Evolutionary conservation across 2,113 vertebrate genomes (phyloP).

Genomic region (Alosa alosa): DNA sequence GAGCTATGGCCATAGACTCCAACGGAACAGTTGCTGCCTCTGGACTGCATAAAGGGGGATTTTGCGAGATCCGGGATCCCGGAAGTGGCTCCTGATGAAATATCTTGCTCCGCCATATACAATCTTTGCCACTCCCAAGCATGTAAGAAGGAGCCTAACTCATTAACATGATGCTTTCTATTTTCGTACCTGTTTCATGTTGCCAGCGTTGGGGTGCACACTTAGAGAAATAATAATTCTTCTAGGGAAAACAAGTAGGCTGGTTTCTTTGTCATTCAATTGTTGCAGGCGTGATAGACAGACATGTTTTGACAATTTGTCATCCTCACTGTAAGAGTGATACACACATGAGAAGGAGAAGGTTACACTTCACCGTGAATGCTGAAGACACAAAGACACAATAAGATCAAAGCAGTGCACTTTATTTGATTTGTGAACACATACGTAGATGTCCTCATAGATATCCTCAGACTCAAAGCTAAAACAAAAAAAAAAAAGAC

Average conservation of each 20-base stretch:
- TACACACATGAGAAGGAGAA: not conserved
- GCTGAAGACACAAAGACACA: not conserved
- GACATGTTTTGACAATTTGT: not conserved
- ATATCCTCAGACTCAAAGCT: not conserved
- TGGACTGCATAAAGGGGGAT: too few relatives aligned
- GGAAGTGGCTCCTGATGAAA: too few relatives aligned
- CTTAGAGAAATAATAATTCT: not conserved
- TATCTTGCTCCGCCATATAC: too few relatives aligned
- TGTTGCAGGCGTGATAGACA: not conserved
- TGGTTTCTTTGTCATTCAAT: not conserved
- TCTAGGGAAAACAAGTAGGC: not conserved
- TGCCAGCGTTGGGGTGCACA: not conserved
- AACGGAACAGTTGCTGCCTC: too few relatives aligned
- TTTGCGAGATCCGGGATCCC: too few relatives aligned
- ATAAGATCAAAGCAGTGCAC: not conserved
- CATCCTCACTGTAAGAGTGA: not conserved
- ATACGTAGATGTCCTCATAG: not conserved
- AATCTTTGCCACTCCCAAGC: not conserved
- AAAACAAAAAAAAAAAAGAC: not conserved
- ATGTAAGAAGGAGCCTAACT: not conserved
- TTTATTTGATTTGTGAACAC: not conserved
- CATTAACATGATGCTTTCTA: not conserved
- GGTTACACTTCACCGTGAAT: not conserved
- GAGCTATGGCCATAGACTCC: too few relatives aligned
- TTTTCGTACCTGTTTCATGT: not conserved